phyloP scores from a whole-genome alignment of 2,113 vertebrate genomes.

The Sapajus apella region DNA sequence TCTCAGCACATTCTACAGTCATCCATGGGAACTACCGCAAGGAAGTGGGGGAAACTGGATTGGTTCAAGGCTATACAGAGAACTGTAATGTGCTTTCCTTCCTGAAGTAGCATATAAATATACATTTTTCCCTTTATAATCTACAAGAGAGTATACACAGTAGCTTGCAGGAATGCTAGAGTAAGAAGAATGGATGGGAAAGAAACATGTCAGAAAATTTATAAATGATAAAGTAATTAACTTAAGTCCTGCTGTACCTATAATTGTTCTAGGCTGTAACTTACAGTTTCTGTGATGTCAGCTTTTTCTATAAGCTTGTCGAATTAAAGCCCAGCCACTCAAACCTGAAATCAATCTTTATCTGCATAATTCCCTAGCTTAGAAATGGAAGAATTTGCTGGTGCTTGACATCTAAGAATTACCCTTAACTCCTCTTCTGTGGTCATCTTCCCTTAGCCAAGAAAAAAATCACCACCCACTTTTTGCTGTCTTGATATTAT shows the following conservation, averaged over 20 bases:
- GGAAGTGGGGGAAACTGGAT: neutral
- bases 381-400: neutral
- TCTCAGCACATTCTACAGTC: neutral
- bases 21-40: neutral
- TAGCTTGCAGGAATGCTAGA: neutral
- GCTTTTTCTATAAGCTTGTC: neutral
- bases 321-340: neutral
- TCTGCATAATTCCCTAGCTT: neutral
- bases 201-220: neutral
- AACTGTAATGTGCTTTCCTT: neutral
- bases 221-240: neutral
- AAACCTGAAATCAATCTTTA: neutral
- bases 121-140: neutral
- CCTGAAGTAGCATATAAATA: neutral
- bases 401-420: neutral
- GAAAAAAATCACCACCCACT: neutral
- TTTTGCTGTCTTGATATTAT: neutral
- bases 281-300: conserved; percentile 7
- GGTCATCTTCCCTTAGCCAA: neutral
- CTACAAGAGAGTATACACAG: neutral
- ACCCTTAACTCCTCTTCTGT: neutral
- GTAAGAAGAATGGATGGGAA: neutral
- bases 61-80: no score
- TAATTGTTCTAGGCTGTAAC: neutral
- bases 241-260: neutral